Evolutionary conservation across 1,140 invertebrate species (phyloP).

Genomic region (Asobara japonica): DNA sequence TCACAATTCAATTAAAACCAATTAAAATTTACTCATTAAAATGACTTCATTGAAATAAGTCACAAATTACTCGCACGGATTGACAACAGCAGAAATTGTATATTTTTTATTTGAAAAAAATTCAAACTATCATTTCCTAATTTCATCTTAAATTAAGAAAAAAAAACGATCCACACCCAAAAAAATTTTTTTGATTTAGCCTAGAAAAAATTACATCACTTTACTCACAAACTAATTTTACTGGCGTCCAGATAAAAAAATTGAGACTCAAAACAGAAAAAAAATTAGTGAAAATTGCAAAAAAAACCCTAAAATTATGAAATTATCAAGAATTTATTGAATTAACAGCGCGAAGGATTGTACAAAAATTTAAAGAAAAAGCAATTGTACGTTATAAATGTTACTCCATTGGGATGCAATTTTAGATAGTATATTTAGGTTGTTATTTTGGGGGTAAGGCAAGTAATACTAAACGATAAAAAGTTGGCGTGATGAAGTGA

Average conservation of each 20-base stretch:
- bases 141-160: too few species aligned
- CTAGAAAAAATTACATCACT: constrained; percentile 18
- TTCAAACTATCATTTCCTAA: too few species aligned
- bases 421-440: constrained; percentile 54
- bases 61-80: constrained; percentile 17
- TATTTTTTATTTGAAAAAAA: constrained; percentile 3
- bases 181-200: too few species aligned
- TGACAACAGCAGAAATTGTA: constrained; percentile 6
- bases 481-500: constrained; percentile 23
- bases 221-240: background rate
- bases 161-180: too few species aligned
- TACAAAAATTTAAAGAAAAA: too few species aligned
- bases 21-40: background rate
- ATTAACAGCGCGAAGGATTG: constrained; percentile 37
- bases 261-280: too few species aligned
- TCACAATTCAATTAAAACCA: background rate
- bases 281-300: too few species aligned
- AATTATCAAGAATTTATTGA: constrained; percentile 1
- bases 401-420: constrained; percentile 53
- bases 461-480: constrained; percentile 18
- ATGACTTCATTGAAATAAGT: background rate
- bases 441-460: constrained; percentile 56
- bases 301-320: background rate
- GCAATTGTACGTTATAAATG: constrained; percentile 56
- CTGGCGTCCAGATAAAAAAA: background rate